Percentiles rank a stretch among this genome's conserved stretches.
These are phyloP conservation scores for Sarcophaga bullata DNA, from an alignment of 1,140 invertebrate genomes.

Conservation along the genomic window DNA sequence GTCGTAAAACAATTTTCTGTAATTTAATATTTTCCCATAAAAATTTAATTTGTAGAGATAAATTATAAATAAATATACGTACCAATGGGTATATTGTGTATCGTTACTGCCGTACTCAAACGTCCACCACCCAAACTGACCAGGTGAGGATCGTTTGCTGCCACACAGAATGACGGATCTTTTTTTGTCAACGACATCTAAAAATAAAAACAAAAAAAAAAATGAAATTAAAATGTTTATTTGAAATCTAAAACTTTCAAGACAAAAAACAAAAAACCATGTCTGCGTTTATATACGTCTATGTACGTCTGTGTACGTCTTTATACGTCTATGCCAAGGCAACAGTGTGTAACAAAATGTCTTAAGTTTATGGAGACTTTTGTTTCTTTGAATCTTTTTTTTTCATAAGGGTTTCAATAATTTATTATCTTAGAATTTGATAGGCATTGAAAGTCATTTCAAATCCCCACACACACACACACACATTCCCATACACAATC, in stretches of 20 bases:
- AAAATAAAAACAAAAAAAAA: constrained; percentile 46
- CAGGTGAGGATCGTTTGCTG: constrained; percentile 87
- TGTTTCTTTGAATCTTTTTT: too few species aligned
- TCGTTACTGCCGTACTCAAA: constrained; percentile 88
- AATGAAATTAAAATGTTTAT: constrained; percentile 19
- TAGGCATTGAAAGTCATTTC: too few species aligned
- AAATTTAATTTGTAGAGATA: too few species aligned
- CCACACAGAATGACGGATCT: constrained; percentile 71
- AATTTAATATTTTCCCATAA: not conserved
- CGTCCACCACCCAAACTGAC: constrained; percentile 88
- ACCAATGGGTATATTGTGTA: constrained; percentile 86
- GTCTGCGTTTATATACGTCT: not conserved
- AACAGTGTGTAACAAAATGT: too few species aligned
- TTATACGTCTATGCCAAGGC: too few species aligned
- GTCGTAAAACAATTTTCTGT: not conserved
- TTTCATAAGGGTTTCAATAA: too few species aligned
- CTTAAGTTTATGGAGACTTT: too few species aligned
- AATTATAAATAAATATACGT: constrained; percentile 43
- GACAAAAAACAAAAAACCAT: not conserved
- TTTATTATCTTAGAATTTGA: too few species aligned
- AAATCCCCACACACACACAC: too few species aligned
- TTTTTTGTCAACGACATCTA: constrained; percentile 65
- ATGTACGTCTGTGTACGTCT: too few species aligned
- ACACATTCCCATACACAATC: too few species aligned
- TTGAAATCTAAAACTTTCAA: not conserved